These are phyloP conservation scores for Hypena proboscidalis DNA, from an alignment of 2,888 invertebrate genomes.

Conservation along the genomic window DNA sequence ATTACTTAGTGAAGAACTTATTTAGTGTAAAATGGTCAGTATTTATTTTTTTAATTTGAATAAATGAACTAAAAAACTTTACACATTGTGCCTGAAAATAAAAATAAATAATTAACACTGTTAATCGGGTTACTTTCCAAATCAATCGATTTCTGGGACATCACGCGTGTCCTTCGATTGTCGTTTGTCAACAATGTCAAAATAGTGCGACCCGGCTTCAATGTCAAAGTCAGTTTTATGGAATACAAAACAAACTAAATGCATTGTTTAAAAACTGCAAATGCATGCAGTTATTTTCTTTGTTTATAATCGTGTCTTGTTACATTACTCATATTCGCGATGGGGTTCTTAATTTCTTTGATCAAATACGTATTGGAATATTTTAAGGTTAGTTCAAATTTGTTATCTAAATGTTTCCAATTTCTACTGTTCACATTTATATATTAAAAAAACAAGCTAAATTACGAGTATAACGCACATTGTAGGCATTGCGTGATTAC, in stretches of 20 bases:
- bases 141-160: conserved; percentile 17
- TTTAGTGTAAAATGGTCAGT: conserved; percentile 32
- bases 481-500: conserved; percentile 17
- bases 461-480: conserved; percentile 11
- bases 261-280: conserved; percentile 19
- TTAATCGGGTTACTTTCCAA: not conserved
- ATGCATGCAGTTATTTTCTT: not conserved
- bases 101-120: not conserved
- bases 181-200: conserved; percentile 33
- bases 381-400: conserved; percentile 46
- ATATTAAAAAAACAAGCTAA: conserved; percentile 2
- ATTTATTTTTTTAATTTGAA: conserved; percentile 8
- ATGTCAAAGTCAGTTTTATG: conserved; percentile 18
- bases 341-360: conserved; percentile 49
- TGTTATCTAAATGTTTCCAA: not conserved
- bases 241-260: conserved; percentile 11
- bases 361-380: conserved; percentile 44
- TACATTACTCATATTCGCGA: conserved; percentile 21
- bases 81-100: too few relatives aligned
- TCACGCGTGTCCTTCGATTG: conserved; percentile 5
- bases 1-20: conserved; percentile 45
- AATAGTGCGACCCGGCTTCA: conserved; percentile 11
- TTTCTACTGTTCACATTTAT: not conserved
- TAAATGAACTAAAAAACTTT: not conserved
- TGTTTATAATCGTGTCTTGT: not conserved